Conservation (phyloP, 2,888 invertebrate genomes). For the Criorhina ranunculi region DNA sequence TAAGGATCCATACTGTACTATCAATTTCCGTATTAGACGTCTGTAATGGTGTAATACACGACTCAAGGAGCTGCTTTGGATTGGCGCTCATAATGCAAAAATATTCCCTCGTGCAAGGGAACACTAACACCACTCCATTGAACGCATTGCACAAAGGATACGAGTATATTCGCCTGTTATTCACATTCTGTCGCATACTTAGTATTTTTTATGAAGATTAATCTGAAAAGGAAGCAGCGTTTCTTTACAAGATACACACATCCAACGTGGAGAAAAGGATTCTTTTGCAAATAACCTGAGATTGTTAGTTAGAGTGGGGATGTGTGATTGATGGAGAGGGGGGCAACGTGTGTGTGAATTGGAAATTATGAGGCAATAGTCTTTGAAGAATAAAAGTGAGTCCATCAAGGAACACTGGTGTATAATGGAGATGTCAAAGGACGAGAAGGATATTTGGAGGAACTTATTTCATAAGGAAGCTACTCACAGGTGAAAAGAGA, state of each 20-base stretch:
- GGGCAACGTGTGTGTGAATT: conserved; percentile 32
- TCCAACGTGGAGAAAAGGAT: conserved; percentile 18
- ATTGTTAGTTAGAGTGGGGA: conserved; percentile 42
- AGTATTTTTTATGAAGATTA: conserved; percentile 67
- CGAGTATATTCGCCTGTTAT: conserved; percentile 46
- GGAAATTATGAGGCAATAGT: conserved; percentile 44
- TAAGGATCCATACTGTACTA: conserved; percentile 63
- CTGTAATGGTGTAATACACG: conserved; percentile 66
- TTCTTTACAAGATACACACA: no score
- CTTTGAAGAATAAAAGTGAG: conserved; percentile 5
- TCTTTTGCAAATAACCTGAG: conserved; percentile 20
- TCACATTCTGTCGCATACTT: conserved; percentile 65
- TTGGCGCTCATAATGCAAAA: conserved; percentile 32
- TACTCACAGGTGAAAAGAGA: no score
- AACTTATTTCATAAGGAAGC: no score
- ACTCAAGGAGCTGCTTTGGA: conserved; percentile 41
- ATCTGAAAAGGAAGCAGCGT: conserved; percentile 41
- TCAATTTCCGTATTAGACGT: conserved; percentile 70
- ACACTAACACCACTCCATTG: background rate
- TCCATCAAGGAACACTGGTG: no score
- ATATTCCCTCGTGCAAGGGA: conserved; percentile 5
- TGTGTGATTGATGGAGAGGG: no score
- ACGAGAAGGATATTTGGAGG: no score
- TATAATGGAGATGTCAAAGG: no score
- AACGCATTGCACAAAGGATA: conserved; percentile 56